These are phyloP conservation scores for Rhynchonema sp. DNA, from an alignment of 2,888 invertebrate species.

Conservation along the genomic window DNA sequence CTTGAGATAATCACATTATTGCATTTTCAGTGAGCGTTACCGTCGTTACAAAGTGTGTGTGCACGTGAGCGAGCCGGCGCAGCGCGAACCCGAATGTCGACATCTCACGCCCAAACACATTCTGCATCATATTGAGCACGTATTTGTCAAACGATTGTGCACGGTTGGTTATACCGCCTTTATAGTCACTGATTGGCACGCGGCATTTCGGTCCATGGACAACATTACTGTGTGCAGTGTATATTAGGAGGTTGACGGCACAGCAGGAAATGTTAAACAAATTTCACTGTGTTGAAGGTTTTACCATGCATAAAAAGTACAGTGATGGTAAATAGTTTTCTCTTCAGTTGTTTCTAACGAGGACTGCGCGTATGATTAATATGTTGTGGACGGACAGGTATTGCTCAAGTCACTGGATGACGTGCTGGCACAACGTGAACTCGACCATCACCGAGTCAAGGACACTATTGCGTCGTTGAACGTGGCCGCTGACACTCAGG, in stretches of 20 bases:
- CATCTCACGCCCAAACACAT: slow-evolving; percentile 38
- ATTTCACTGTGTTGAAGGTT: not conserved
- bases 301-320: not conserved
- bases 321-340: too few species aligned
- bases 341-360: too few species aligned
- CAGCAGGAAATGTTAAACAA: too few species aligned
- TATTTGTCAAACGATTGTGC: not conserved
- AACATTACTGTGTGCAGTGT: too few species aligned
- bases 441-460: not conserved
- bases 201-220: too few species aligned
- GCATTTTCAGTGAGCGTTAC: slow-evolving; percentile 25
- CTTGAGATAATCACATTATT: too few species aligned
- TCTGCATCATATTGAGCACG: slow-evolving; percentile 10
- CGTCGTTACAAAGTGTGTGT: slow-evolving; percentile 50
- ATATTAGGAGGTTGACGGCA: too few species aligned
- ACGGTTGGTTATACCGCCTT: too few species aligned
- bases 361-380: too few species aligned
- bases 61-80: slow-evolving; percentile 49
- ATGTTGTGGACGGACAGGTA: not conserved
- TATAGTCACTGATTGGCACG: too few species aligned
- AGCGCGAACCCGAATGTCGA: slow-evolving; percentile 51
- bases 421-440: not conserved
- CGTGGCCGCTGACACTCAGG: not conserved
- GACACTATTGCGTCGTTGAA: not conserved
- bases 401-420: not conserved